Conservation (phyloP, 2,888 invertebrate genomes). For the Troides aeacus region DNA sequence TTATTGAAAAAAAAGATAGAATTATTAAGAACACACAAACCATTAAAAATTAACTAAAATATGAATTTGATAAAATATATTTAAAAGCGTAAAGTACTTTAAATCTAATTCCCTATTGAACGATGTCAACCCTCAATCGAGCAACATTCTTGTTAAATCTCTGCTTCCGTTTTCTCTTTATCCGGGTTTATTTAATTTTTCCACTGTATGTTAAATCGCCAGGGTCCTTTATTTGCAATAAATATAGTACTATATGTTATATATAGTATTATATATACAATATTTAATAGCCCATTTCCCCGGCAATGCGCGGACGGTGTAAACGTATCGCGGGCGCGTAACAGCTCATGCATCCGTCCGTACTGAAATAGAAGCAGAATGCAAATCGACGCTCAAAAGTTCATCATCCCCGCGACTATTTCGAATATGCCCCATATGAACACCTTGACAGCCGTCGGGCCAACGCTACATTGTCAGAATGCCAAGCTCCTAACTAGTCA, state of each 20-base stretch:
- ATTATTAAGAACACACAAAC: too few species aligned
- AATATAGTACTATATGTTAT: slow-evolving; percentile 10
- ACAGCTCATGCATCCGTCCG: slow-evolving; percentile 32
- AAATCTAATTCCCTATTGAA: too few species aligned
- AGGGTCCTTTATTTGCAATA: slow-evolving; percentile 8
- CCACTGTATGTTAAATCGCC: background rate
- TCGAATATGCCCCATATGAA: slow-evolving; percentile 55
- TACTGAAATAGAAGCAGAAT: slow-evolving; percentile 64
- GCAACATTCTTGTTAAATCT: too few species aligned
- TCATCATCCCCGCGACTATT: slow-evolving; percentile 67
- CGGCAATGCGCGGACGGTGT: slow-evolving; percentile 26
- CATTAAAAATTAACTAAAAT: too few species aligned
- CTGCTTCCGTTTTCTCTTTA: too few species aligned
- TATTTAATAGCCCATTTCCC: slow-evolving; percentile 30
- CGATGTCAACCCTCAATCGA: background rate
- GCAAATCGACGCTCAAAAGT: slow-evolving; percentile 62
- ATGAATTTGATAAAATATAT: too few species aligned
- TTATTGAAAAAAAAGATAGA: too few species aligned
- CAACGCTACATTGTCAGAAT: slow-evolving; percentile 35
- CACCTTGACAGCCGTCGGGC: slow-evolving; percentile 47
- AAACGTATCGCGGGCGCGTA: slow-evolving; percentile 30
- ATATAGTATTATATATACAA: background rate
- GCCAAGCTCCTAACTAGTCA: slow-evolving; percentile 37
- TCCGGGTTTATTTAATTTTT: background rate
- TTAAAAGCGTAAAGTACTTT: too few species aligned